A percentile compares a stretch with the other conserved stretches of the same genome.
phyloP scores from a whole-genome alignment of 2,113 vertebrate genomes.

The Ammodramus savannarum region DNA sequence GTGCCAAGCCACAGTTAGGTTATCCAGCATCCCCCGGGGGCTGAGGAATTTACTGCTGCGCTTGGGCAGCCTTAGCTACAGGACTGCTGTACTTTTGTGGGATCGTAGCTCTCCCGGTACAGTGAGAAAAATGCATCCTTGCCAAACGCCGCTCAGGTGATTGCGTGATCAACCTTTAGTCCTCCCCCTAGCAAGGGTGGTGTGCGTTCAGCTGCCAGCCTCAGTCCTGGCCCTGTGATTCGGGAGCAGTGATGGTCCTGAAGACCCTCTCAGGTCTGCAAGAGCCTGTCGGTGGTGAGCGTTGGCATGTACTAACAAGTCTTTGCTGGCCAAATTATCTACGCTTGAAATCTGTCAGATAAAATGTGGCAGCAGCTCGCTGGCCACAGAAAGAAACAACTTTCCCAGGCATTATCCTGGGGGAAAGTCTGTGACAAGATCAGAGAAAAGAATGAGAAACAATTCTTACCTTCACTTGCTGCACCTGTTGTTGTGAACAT shows the following conservation, averaged over 20 bases:
- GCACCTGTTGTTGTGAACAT: neutral
- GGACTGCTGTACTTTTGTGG: accelerated
- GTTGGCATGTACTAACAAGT: accelerated
- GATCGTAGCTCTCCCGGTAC: accelerated
- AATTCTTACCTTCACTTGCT: neutral
- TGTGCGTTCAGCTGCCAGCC: accelerated
- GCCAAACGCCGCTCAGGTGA: accelerated
- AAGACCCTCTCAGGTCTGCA: neutral
- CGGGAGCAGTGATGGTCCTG: accelerated
- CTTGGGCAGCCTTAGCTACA: accelerated
- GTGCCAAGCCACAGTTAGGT: accelerated
- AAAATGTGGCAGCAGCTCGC: neutral
- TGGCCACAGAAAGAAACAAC: neutral
- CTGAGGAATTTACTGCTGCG: accelerated
- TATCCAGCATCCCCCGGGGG: accelerated
- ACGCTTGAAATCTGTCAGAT: neutral
- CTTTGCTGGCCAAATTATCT: neutral
- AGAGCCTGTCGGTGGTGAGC: accelerated
- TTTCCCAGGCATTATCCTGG: neutral
- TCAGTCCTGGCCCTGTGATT: accelerated
- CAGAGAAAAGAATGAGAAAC: neutral
- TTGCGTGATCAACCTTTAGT: accelerated
- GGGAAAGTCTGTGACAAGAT: neutral
- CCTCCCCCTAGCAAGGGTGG: neutral
- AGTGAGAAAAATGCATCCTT: accelerated